phyloP scores from a whole-genome alignment of 2,888 invertebrate genomes.

The Leptura quadrifasciata region DNA sequence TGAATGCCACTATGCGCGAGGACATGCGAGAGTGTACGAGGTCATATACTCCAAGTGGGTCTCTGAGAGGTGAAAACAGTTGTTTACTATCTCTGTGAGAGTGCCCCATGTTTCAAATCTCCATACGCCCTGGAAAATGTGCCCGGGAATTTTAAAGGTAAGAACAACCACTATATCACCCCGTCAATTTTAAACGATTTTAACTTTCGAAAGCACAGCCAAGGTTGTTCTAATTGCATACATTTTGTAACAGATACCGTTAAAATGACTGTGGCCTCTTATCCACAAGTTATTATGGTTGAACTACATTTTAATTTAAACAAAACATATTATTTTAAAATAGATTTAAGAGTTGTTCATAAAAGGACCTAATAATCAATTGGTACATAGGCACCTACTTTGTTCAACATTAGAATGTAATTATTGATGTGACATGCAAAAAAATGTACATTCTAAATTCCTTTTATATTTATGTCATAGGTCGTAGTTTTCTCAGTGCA shows the following conservation, averaged over 20 bases:
- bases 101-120: constrained; percentile 59
- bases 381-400: neutral
- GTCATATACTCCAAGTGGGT: constrained; percentile 71
- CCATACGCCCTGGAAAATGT: constrained; percentile 65
- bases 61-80: constrained; percentile 71
- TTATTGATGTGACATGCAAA: constrained; percentile 32
- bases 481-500: constrained; percentile 41
- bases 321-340: constrained; percentile 15
- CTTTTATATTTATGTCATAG: constrained; percentile 55
- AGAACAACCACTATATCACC: constrained; percentile 47
- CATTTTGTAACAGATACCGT: constrained; percentile 55
- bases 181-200: neutral
- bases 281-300: constrained; percentile 51
- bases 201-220: constrained; percentile 22
- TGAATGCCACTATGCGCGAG: constrained; percentile 66
- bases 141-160: constrained; percentile 65
- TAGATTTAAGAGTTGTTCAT: neutral
- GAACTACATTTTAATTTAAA: constrained; percentile 60
- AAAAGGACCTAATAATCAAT: neutral
- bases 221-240: constrained; percentile 35
- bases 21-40: constrained; percentile 71
- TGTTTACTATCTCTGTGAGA: constrained; percentile 71
- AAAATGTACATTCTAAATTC: constrained; percentile 53
- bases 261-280: constrained; percentile 59
- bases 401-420: constrained; percentile 23